Percentiles rank a stretch among this genome's conserved stretches.
phyloP scores from a whole-genome alignment of 2,888 invertebrate species.

The Amphimallon solstitiale region DNA sequence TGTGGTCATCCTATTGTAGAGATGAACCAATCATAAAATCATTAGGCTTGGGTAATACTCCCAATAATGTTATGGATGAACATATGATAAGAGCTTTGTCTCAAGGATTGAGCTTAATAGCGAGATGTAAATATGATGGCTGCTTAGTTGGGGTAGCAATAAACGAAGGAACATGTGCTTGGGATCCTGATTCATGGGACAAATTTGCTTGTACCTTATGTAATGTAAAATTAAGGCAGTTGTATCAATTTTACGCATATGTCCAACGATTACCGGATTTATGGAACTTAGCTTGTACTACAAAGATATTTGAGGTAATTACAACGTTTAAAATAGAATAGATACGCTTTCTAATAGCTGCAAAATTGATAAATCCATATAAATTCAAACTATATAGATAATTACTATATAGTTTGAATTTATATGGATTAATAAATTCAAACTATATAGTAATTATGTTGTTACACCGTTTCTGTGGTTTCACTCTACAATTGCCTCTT shows the following conservation, averaged over 20 bases:
- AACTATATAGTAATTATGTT: too few relatives aligned
- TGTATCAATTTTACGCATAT: slow-evolving; percentile 67
- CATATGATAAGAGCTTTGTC: slow-evolving; percentile 61
- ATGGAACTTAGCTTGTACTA: slow-evolving; percentile 47
- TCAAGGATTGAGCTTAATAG: slow-evolving; percentile 59
- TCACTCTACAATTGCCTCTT: too few relatives aligned
- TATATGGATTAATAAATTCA: too few relatives aligned
- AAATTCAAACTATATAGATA: too few relatives aligned
- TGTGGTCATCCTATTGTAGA: slow-evolving; percentile 66
- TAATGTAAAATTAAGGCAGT: slow-evolving; percentile 60
- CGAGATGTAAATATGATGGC: slow-evolving; percentile 59
- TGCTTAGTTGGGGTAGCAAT: slow-evolving; percentile 64
- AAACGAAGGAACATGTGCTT: slow-evolving; percentile 64
- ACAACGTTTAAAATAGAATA: too few relatives aligned
- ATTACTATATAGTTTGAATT: too few relatives aligned
- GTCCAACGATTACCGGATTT: slow-evolving; percentile 64
- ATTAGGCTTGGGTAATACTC: slow-evolving; percentile 63
- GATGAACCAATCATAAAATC: slow-evolving; percentile 66
- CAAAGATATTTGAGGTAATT: slow-evolving; percentile 65
- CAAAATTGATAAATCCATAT: too few relatives aligned
- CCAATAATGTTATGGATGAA: slow-evolving; percentile 61
- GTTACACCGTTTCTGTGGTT: too few relatives aligned
- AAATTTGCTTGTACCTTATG: slow-evolving; percentile 65
- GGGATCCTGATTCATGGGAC: slow-evolving; percentile 66
- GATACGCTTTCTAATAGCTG: too few relatives aligned